These are phyloP conservation scores for Xestia c-nigrum DNA, from an alignment of 2,888 invertebrate genomes.

Conservation along the genomic window DNA sequence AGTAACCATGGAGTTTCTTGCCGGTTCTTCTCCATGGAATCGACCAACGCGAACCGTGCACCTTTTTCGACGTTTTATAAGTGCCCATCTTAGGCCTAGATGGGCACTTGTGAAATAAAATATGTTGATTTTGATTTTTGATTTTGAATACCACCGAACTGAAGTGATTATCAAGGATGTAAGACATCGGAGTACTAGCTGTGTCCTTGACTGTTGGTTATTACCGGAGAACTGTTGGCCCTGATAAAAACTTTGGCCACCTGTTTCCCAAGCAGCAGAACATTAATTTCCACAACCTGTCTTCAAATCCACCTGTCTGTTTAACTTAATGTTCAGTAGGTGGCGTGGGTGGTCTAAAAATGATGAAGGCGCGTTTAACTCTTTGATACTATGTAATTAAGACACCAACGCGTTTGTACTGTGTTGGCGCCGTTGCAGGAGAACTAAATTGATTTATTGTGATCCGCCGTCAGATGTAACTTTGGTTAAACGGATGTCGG, in stretches of 20 bases:
- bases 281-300: slow-evolving; percentile 22
- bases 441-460: slow-evolving; percentile 14
- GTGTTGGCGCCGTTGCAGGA: slow-evolving; percentile 32
- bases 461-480: background rate
- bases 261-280: background rate
- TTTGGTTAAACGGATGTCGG: background rate
- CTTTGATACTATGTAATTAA: slow-evolving; percentile 38
- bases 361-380: slow-evolving; percentile 11
- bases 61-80: too few relatives aligned
- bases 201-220: background rate
- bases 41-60: too few relatives aligned
- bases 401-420: slow-evolving; percentile 36
- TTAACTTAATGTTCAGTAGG: slow-evolving; percentile 31
- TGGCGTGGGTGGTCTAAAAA: slow-evolving; percentile 38
- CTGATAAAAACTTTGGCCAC: too few relatives aligned
- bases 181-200: too few relatives aligned
- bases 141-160: too few relatives aligned
- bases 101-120: too few relatives aligned
- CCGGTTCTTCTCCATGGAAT: too few relatives aligned
- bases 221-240: too few relatives aligned
- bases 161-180: too few relatives aligned
- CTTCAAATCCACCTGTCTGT: slow-evolving; percentile 29
- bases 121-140: too few relatives aligned
- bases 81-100: too few relatives aligned
- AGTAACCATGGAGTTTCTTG: too few relatives aligned